Evolutionary conservation across 1,140 invertebrate genomes (phyloP).

Genomic region (Conopomorpha cramerella): DNA sequence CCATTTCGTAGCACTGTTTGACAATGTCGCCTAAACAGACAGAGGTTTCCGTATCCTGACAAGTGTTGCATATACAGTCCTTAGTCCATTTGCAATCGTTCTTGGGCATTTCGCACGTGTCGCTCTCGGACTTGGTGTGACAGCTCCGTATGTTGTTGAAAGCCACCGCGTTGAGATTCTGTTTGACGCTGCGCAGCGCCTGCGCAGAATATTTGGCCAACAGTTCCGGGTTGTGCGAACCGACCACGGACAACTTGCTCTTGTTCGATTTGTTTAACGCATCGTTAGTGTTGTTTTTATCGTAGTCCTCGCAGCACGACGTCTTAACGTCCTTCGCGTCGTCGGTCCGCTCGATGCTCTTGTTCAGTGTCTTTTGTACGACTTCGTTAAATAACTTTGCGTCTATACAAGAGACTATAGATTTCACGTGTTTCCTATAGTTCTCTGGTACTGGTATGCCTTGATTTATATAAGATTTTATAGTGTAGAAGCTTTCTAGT

Average conservation of each 20-base stretch:
- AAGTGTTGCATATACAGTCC: constrained; percentile 31
- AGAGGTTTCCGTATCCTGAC: constrained; percentile 18
- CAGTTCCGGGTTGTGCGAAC: constrained; percentile 30
- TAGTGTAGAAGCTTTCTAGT: constrained; percentile 39
- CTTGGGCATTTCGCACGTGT: constrained; percentile 33
- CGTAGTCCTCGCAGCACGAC: constrained; percentile 8
- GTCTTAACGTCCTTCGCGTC: neutral
- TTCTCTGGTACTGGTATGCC: constrained; percentile 35
- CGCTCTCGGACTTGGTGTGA: constrained; percentile 30
- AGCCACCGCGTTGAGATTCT: constrained; percentile 37
- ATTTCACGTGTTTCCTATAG: constrained; percentile 40
- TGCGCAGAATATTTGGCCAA: constrained; percentile 45
- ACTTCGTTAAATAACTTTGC: constrained; percentile 36
- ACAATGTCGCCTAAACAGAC: constrained; percentile 26
- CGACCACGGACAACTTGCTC: constrained; percentile 18
- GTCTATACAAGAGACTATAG: constrained; percentile 38
- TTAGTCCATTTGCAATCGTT: constrained; percentile 44
- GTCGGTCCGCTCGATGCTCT: neutral
- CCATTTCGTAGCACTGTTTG: constrained; percentile 24
- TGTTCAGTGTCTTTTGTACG: constrained; percentile 24
- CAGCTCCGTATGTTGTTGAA: constrained; percentile 34
- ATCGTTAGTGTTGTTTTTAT: constrained; percentile 5
- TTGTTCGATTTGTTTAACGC: constrained; percentile 1
- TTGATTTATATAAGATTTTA: constrained; percentile 41
- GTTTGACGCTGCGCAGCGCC: constrained; percentile 35